Evolutionary conservation across 2,888 invertebrate species (phyloP).

Genomic region (Volucella inanis): DNA sequence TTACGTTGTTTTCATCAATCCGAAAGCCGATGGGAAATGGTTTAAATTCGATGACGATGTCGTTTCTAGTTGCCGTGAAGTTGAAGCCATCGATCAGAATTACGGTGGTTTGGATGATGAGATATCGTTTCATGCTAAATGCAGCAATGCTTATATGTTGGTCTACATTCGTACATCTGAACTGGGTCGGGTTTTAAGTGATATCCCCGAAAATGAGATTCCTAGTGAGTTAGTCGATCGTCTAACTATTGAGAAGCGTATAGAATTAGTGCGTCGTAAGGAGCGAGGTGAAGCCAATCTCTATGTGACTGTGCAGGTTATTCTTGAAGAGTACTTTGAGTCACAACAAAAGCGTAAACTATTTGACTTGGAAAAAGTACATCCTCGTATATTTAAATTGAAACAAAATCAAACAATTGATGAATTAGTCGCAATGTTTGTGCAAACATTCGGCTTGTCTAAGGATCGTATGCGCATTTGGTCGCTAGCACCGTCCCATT

Average conservation of each 20-base stretch:
- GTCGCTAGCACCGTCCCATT: constrained; percentile 92
- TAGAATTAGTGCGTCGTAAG: constrained; percentile 95
- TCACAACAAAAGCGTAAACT: constrained; percentile 98
- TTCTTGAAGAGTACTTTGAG: constrained; percentile 94
- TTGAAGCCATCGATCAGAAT: constrained; percentile 98
- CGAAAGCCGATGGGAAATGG: constrained; percentile 95
- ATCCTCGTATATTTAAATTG: constrained; percentile 93
- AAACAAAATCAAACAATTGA: constrained; percentile 94
- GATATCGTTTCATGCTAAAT: constrained; percentile 94
- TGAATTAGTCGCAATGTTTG: constrained; percentile 92
- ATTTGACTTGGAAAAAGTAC: constrained; percentile 94
- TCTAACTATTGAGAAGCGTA: constrained; percentile 94
- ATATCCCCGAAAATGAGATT: constrained; percentile 96
- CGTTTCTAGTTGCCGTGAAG: constrained; percentile 96
- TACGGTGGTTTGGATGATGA: constrained; percentile 98
- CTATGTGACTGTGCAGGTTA: constrained; percentile 88
- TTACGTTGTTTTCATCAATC: constrained; percentile 99
- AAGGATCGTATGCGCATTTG: constrained; percentile 94
- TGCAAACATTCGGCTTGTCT: constrained; percentile 94
- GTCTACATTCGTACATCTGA: constrained; percentile 98
- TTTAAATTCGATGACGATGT: constrained; percentile 99
- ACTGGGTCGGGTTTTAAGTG: constrained; percentile 92
- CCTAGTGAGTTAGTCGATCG: constrained; percentile 94
- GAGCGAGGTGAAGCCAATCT: constrained; percentile 98
- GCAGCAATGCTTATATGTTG: constrained; percentile 99